phyloP scores from a whole-genome alignment of 2,113 vertebrate species.

The Cyanoliseus patagonus region DNA sequence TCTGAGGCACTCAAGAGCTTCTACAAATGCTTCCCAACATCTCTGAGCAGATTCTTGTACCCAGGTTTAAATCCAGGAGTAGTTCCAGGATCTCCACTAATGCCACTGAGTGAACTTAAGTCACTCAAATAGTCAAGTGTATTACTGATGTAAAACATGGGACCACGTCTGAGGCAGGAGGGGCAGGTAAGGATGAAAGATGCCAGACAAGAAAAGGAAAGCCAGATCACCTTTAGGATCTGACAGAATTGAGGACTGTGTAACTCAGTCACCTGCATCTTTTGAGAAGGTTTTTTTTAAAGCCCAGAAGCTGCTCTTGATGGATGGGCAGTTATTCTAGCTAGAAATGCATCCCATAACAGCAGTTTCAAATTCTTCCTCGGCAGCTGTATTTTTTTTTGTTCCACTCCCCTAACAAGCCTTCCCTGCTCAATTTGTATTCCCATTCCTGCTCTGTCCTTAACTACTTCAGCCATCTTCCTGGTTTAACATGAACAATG shows the following conservation, averaged over 20 bases:
- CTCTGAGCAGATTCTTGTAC: not conserved
- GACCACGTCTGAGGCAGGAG: not conserved
- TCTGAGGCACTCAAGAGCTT: not conserved
- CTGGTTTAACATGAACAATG: not conserved
- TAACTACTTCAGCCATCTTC: not conserved
- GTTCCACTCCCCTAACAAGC: not conserved
- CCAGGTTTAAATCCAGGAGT: not conserved
- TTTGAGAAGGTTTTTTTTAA: not conserved
- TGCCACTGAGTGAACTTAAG: not conserved
- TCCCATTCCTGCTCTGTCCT: not conserved
- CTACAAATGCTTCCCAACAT: not conserved
- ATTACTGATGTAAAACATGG: not conserved
- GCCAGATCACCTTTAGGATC: not conserved
- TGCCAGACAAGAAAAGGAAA: not conserved
- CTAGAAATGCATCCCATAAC: not conserved
- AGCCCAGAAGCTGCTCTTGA: not conserved
- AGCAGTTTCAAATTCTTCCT: not conserved
- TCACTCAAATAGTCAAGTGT: not conserved
- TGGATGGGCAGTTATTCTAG: not conserved
- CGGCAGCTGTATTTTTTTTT: not conserved
- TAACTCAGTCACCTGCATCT: conserved; percentile 1
- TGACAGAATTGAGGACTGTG: not conserved
- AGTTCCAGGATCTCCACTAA: not conserved
- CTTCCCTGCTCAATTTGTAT: not conserved
- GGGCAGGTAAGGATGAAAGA: not conserved